Evolutionary conservation across 2,888 invertebrate genomes (phyloP).

Genomic region (Gastracanthus pulcherrimus): DNA sequence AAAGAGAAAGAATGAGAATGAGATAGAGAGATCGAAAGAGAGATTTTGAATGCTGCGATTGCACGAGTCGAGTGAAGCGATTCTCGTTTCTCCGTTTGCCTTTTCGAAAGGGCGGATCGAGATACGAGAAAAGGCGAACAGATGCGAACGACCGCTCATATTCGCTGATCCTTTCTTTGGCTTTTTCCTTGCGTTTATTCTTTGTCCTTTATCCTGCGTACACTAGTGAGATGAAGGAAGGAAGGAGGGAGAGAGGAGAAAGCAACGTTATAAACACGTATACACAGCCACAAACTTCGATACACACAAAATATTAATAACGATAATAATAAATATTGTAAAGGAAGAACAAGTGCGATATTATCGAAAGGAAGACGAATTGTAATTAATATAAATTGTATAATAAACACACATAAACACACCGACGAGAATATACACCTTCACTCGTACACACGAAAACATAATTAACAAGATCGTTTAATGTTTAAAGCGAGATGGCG

Average conservation of each 20-base stretch:
- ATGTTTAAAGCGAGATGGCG: constrained; percentile 28
- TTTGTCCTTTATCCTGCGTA: not conserved
- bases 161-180: constrained; percentile 26
- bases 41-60: constrained; percentile 11
- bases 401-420: constrained; percentile 39
- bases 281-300: constrained; percentile 26
- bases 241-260: not conserved
- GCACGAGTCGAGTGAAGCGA: no score
- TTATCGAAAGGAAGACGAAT: constrained; percentile 54
- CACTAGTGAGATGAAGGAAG: not conserved
- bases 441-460: not conserved
- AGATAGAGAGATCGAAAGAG: constrained; percentile 32
- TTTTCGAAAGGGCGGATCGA: not conserved
- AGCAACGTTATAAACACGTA: not conserved
- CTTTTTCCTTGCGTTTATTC: constrained; percentile 15
- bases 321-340: not conserved
- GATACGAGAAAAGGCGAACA: not conserved
- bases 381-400: constrained; percentile 61
- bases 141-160: not conserved
- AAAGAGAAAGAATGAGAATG: no score
- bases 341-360: constrained; percentile 38
- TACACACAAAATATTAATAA: constrained; percentile 41
- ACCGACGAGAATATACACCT: not conserved
- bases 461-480: not conserved
- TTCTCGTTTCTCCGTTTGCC: not conserved